phyloP scores from a whole-genome alignment of 2,888 invertebrate species.

The Hydrotaea diabolus region DNA sequence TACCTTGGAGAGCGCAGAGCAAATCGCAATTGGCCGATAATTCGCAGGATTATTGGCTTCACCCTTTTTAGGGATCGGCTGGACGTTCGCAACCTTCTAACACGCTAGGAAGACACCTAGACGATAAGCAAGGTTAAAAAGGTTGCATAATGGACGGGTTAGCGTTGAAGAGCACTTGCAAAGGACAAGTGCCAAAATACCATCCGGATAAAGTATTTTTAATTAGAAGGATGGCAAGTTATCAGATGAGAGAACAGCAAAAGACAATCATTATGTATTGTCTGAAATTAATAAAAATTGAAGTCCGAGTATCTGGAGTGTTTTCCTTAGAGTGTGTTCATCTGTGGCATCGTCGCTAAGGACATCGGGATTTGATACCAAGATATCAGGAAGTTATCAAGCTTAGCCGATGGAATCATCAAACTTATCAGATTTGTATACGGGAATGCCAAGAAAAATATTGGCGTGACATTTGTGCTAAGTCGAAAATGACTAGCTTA shows the following conservation, averaged over 20 bases:
- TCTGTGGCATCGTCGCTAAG: conserved; percentile 10
- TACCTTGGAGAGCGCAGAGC: no score
- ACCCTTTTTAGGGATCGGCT: no score
- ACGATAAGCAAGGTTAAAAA: no score
- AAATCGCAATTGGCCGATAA: no score
- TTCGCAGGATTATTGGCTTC: no score
- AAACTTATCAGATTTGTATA: not conserved
- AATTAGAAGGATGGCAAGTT: not conserved
- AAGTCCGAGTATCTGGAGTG: not conserved
- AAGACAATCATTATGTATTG: not conserved
- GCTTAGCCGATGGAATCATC: conserved; percentile 11
- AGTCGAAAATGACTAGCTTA: conserved; percentile 14
- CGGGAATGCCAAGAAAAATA: not conserved
- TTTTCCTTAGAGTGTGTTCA: conserved; percentile 1
- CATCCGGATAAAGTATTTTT: not conserved
- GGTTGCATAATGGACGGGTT: no score
- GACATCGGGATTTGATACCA: not conserved
- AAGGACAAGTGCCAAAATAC: no score
- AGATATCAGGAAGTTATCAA: not conserved
- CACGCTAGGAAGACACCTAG: no score
- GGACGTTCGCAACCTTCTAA: no score
- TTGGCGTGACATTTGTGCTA: conserved; percentile 15
- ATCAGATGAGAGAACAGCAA: not conserved
- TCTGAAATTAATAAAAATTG: not conserved
- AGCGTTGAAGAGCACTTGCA: no score